Percentiles rank a stretch among this genome's conserved stretches.
phyloP scores from a whole-genome alignment of 2,797 vertebrate genomes.

The Tragopan temminckii region DNA sequence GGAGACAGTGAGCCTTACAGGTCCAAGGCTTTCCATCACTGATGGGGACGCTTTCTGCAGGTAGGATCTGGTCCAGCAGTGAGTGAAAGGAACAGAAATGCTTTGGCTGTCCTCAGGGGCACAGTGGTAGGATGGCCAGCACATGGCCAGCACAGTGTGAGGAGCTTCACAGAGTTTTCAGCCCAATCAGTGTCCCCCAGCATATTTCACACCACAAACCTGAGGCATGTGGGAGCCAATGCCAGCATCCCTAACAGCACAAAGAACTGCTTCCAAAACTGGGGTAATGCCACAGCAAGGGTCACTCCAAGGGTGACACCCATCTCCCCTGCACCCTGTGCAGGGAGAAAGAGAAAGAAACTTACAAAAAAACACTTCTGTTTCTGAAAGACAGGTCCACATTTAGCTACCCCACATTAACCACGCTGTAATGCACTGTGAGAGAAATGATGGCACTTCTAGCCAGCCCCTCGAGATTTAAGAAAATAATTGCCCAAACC shows the following conservation, averaged over 20 bases:
- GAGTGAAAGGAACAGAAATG: not conserved
- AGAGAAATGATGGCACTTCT: not conserved
- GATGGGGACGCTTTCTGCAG: not conserved
- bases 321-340: not conserved
- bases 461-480: not conserved
- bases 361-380: rapidly evolving
- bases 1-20: not conserved
- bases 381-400: not conserved
- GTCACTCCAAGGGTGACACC: not conserved
- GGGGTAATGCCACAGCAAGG: rapidly evolving
- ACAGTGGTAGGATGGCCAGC: rapidly evolving
- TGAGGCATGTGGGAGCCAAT: rapidly evolving
- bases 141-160: not conserved
- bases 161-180: not conserved
- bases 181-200: not conserved
- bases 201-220: not conserved
- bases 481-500: conserved; percentile 31
- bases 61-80: not conserved
- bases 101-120: not conserved
- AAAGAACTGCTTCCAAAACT: rapidly evolving
- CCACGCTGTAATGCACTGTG: not conserved
- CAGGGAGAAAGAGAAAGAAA: not conserved
- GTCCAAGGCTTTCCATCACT: not conserved
- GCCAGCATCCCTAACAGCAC: not conserved
- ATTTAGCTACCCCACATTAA: not conserved